phyloP scores from a whole-genome alignment of 2,888 invertebrate genomes.

The Lithophane semibrunnea region DNA sequence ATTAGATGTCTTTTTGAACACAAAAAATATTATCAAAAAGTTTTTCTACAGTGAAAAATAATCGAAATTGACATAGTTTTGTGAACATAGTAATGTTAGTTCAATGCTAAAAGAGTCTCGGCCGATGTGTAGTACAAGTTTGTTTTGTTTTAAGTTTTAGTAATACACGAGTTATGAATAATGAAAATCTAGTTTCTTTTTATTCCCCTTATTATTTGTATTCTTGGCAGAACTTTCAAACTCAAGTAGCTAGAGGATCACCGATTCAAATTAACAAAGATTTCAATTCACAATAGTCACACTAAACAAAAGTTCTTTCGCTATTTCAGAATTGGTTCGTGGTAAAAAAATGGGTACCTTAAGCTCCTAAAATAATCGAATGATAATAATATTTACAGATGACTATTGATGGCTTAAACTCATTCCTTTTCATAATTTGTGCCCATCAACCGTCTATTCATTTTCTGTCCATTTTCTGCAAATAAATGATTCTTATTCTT shows the following conservation, averaged over 20 bases:
- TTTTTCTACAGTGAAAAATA: conserved; percentile 22
- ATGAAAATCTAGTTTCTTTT: conserved; percentile 53
- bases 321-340: background rate
- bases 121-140: conserved; percentile 65
- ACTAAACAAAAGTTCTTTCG: background rate
- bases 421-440: background rate
- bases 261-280: background rate
- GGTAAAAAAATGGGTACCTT: background rate
- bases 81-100: conserved; percentile 45
- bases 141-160: conserved; percentile 68
- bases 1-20: conserved; percentile 21
- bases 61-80: conserved; percentile 25
- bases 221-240: background rate
- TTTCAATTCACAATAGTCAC: background rate
- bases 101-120: conserved; percentile 41
- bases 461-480: background rate
- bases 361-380: background rate
- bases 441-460: background rate
- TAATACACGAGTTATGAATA: conserved; percentile 65
- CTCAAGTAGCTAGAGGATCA: background rate
- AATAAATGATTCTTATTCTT: background rate
- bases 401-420: background rate
- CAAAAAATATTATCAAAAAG: conserved; percentile 25
- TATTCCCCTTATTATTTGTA: background rate
- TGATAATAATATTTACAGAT: too few species aligned